Evolutionary conservation across 2,113 vertebrate species (phyloP).

Genomic region (Cavia aperea): DNA sequence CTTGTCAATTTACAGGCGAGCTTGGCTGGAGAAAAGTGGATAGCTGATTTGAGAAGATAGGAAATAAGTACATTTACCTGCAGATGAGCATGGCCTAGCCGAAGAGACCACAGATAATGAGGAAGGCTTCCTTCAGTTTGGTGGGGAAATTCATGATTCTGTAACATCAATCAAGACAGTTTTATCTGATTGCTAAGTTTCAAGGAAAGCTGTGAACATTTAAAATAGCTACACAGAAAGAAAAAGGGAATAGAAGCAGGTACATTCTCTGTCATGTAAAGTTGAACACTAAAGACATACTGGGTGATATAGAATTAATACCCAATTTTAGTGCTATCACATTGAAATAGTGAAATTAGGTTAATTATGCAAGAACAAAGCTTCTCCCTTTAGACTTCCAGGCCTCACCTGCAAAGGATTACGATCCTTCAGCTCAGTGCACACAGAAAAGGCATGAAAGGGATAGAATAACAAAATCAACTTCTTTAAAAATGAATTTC

Average conservation of each 20-base stretch:
- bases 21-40: constrained; percentile 66
- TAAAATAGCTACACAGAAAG: constrained; percentile 59
- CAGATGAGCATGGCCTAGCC: constrained; percentile 57
- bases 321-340: constrained; percentile 28
- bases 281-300: constrained; percentile 41
- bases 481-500: constrained; percentile 23
- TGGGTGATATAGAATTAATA: constrained; percentile 37
- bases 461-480: not conserved
- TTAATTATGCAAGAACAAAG: constrained; percentile 55
- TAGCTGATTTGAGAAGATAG: constrained; percentile 68
- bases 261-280: constrained; percentile 43
- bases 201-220: constrained; percentile 63
- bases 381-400: constrained; percentile 19
- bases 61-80: constrained; percentile 68
- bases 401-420: constrained; percentile 1
- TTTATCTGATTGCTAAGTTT: constrained; percentile 73
- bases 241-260: constrained; percentile 28
- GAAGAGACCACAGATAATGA: constrained; percentile 67
- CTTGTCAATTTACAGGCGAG: constrained; percentile 66
- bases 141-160: constrained; percentile 63
- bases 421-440: not conserved
- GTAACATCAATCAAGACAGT: constrained; percentile 69
- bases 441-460: not conserved
- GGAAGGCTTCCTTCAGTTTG: constrained; percentile 64
- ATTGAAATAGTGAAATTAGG: constrained; percentile 28